Evolutionary conservation across 2,113 vertebrate species (phyloP).

Genomic region (Etheostoma spectabile): DNA sequence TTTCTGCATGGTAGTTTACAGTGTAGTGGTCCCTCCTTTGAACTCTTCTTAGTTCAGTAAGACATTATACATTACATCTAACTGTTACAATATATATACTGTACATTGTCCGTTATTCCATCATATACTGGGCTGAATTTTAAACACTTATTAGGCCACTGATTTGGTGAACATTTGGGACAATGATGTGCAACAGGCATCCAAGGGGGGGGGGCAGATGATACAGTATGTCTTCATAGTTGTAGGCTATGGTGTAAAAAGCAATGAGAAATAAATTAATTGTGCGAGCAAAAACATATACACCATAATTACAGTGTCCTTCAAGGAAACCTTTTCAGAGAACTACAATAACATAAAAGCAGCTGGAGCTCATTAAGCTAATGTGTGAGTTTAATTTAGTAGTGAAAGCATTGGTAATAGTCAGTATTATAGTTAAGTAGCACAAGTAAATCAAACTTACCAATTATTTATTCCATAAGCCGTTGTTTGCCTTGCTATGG

Average conservation of each 20-base stretch:
- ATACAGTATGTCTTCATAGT: not conserved
- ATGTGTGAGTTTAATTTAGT: not conserved
- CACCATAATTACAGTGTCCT: not conserved
- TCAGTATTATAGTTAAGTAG: not conserved
- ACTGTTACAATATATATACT: not conserved
- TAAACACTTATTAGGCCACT: not conserved
- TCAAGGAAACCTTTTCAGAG: not conserved
- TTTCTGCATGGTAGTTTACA: too few species aligned
- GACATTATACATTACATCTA: not conserved
- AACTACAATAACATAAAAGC: not conserved
- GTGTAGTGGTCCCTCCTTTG: too few species aligned
- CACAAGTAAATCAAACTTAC: not conserved
- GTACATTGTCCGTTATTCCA: too few species aligned
- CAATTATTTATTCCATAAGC: too few species aligned
- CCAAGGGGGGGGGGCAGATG: too few species aligned
- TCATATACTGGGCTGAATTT: not conserved
- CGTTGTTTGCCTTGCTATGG: not conserved
- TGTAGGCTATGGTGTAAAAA: not conserved
- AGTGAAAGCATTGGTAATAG: not conserved
- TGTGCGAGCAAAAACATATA: not conserved
- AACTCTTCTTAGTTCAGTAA: too few species aligned
- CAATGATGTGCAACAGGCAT: not conserved
- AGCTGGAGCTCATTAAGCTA: not conserved
- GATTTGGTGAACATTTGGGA: too few species aligned
- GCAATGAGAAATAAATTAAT: not conserved